Base-by-base conservation (phyloP, 2,113 vertebrate genomes). In the Cephalopterus ornatus region DNA sequence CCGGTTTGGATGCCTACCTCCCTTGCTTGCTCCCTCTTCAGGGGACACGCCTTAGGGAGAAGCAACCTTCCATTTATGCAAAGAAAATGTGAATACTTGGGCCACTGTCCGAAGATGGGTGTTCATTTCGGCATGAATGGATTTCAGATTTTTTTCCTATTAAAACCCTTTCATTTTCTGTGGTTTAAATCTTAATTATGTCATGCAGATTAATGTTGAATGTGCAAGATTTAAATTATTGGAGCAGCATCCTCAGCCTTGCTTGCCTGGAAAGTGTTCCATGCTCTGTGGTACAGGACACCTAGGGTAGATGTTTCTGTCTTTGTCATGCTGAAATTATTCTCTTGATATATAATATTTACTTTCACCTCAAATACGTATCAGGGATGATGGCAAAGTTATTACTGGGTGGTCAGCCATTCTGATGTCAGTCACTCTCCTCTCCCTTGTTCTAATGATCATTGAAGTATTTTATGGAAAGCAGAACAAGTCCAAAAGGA, bases 71-170 rank as follows among this genome's bases (percentile, higher is more conserved):
- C 44, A 56, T 86, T 91, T 84, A 71, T 47, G 32, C n/a, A 61
- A 67, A 84, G 80, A 62, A 58, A 91, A 56, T 32, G 20, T 53
- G 59, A 84, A 44, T 66, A 35, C 14, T 61, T 17, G 0, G 63
- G 41, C 49, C 24, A 56, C 19, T 2, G 0, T 24, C 16, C 44
- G 46, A 83, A 88, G 55, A 46, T 0, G 0, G 9, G 33, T 14
- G 4, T 75, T 81, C 24, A 22, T 68, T 92, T 93, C 53, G 30
- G 37, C 46, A 49, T 32, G 3, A 68, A 61, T 30, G 28, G 8
- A 59, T 76, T 70, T 52, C 22, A 41, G 4, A 27, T 11, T 42
- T 88, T 82, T 75, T 74, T 42, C n/a, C 17, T 81, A 2, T 46
- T 70, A 27, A 77, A 89, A 8, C 33, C 6, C 8, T 74, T 73